phyloP scores from a whole-genome alignment of 2,797 vertebrate species.

The Sebastes variabilis region DNA sequence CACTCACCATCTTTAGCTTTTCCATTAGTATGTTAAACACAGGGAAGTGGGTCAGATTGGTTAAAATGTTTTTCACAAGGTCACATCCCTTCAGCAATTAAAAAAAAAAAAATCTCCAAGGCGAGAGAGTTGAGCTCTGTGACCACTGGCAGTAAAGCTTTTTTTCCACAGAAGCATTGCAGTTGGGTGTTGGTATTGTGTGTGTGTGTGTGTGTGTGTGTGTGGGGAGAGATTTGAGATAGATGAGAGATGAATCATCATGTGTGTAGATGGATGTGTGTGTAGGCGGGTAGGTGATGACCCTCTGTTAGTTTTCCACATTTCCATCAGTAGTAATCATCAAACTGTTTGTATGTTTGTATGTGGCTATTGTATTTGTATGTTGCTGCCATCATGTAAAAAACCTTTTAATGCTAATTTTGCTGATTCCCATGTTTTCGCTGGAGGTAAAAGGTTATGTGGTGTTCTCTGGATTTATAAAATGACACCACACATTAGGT shows the following conservation, averaged over 20 bases:
- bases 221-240: neutral
- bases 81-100: slow-evolving; percentile 18
- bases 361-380: neutral
- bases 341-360: neutral
- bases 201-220: no score
- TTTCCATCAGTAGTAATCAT: slow-evolving; percentile 13
- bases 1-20: slow-evolving; percentile 27
- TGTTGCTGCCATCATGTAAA: neutral
- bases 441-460: neutral
- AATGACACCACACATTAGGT: neutral
- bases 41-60: slow-evolving; percentile 46
- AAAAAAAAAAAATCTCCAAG: neutral
- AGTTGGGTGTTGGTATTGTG: neutral
- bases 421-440: neutral
- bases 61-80: slow-evolving; percentile 35
- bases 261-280: neutral
- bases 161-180: neutral
- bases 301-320: slow-evolving; percentile 9
- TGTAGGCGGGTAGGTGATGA: slow-evolving; percentile 10
- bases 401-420: neutral
- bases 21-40: slow-evolving; percentile 48
- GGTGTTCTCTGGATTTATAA: neutral
- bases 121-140: slow-evolving; percentile 4
- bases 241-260: slow-evolving; percentile 12
- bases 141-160: slow-evolving; percentile 26